Evolutionary conservation across 2,113 vertebrate species (phyloP), one percentile per base, ranked within the genome.

Genomic region (Camelus dromedarius): DNA sequence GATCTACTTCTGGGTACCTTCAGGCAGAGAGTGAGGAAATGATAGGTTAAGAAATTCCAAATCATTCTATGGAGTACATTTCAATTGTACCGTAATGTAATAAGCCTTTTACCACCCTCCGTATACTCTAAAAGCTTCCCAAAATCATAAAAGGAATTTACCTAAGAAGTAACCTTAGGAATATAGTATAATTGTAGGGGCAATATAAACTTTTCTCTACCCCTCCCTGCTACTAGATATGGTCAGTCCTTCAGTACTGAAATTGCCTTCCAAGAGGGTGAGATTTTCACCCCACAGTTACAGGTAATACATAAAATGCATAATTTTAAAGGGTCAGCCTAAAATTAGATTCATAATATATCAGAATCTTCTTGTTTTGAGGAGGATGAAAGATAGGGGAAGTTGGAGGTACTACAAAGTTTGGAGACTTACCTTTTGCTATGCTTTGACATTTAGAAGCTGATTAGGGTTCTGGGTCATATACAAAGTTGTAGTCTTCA

Each of bases 221-320:
- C 32, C 30, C 24, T 86, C 5, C 30, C 16, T 46, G 76, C 28
- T 38, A 76, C 18, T 16, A 66, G 91, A 87, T 82, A 64, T 38
- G 35, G 24, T 13, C 30, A 79, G 38, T 79, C 11, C 48, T 89
- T 89, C 28, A 35, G 16, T 69, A 54, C 48, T 50, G 38, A 80
- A 95, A 81, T 80, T 89, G 58, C 50, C 50, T 85, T 93, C 50
- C n/a, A 89, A 62, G 64, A 80, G 50, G 48, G 66, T 80, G 42
- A 93, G 76, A 82, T 77, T 82, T 89, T 76, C 28, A 35, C 24
- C 30, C 16, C 50, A 69, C 8, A 79, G 32, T 93, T 73, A 86
- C 19, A 96, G 56, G 20, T 85, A 92, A 82, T 56, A 64, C 42
- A 58, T 52, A 93, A 93, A 95, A 86, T 93, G 42, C 19, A 69